Evolutionary conservation across 2,113 vertebrate species (phyloP), one percentile per base, ranked within the genome.

Genomic region (Periophthalmus modestus): DNA sequence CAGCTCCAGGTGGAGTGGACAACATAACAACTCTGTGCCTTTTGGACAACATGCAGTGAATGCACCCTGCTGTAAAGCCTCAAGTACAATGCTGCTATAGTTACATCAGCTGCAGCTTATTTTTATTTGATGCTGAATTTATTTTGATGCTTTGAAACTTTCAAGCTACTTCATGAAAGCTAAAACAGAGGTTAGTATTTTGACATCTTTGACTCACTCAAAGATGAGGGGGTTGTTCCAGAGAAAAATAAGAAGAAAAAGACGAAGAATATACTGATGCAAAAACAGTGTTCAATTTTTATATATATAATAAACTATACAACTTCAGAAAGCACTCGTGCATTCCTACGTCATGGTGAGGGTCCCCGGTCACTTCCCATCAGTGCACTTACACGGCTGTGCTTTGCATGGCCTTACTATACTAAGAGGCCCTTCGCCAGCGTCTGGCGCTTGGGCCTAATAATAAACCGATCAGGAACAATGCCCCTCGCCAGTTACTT

Each of bases 1-100:
- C 2, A 33, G 84, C 87, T 85, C 85, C 84, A 78, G 87, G 89
- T 87, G 71, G 77, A 71, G 78, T 63, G 58, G 39, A 21, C 28
- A 34, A 78, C 66, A 77, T 78, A 79, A 79, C 59, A 77, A 74
- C 69, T 9, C 19, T 61, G 23, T 73, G 72, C 6, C n/a, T 77
- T 19, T n/a, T 15, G 52, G 57, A 62, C 46, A 1, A 34, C 69
- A 78, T 79, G 83, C 71, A 80, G 7, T 18, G 7, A 19, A 43
- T 36, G 18, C n/a, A 39, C 11, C 43, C 16, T 63, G 10, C 55
- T 57, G 11, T 57, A 57, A 23, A 57, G 55, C 55, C 11, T 23
- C 9, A 11, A 24, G 3, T 12, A 57, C 21, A 57, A 57, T 57
- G 19, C 16, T 52, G 16, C 48, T 19, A 19, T 7, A 52, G 48